phyloP scores from a whole-genome alignment of 2,888 invertebrate genomes.

The Orgyia antiqua region DNA sequence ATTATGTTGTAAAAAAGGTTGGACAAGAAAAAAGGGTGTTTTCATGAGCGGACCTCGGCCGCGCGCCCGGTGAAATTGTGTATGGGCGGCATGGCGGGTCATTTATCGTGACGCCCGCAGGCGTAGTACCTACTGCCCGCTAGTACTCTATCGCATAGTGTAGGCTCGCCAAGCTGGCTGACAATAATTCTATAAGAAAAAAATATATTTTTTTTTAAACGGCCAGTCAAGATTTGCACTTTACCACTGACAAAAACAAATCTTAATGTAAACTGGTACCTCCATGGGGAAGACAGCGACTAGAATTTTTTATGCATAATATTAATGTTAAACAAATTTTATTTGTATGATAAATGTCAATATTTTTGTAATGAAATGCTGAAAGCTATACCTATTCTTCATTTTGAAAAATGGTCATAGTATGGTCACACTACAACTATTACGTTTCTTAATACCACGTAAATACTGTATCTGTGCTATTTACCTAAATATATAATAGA shows the following conservation, averaged over 20 bases:
- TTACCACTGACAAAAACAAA: too few relatives aligned
- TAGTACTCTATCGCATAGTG: conserved; percentile 29
- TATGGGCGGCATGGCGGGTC: conserved; percentile 58
- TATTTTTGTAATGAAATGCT: too few relatives aligned
- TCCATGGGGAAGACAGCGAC: too few relatives aligned
- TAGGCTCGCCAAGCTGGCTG: conserved; percentile 8
- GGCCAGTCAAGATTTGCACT: background rate
- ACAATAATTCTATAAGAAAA: background rate
- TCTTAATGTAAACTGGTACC: too few relatives aligned
- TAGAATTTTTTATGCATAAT: too few relatives aligned
- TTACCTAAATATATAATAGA: conserved; percentile 29
- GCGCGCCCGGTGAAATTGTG: conserved; percentile 56
- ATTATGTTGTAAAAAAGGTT: conserved; percentile 27
- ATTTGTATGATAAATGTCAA: too few relatives aligned
- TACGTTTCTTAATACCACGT: conserved; percentile 22
- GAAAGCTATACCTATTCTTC: too few relatives aligned
- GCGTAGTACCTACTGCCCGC: conserved; percentile 60
- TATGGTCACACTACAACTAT: conserved; percentile 16
- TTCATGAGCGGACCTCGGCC: conserved; percentile 41
- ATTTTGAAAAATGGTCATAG: background rate
- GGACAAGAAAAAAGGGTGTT: conserved; percentile 38
- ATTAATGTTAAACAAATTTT: too few relatives aligned
- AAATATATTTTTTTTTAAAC: background rate
- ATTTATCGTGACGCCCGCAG: conserved; percentile 68
- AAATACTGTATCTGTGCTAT: conserved; percentile 26